Conservation (phyloP, 2,797 vertebrate genomes). For the Periparus ater region DNA sequence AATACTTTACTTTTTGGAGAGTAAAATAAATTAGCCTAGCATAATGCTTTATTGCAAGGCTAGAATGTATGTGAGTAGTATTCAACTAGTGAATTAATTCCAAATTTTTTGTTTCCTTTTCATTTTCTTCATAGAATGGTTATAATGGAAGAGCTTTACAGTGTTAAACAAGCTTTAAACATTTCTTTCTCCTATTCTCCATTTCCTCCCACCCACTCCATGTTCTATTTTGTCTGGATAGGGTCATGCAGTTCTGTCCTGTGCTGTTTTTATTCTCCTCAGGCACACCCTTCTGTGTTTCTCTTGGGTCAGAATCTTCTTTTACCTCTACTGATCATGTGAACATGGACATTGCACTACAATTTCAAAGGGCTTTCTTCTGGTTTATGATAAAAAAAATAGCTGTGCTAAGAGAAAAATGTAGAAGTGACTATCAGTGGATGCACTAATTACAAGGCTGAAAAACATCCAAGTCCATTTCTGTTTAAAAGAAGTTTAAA, state of each 20-base stretch:
- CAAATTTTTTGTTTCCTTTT: neutral
- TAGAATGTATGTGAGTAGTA: neutral
- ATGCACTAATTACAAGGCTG: neutral
- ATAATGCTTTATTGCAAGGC: neutral
- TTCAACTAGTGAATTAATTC: neutral
- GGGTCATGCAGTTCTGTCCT: neutral
- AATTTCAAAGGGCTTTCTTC: neutral
- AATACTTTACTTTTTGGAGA: neutral
- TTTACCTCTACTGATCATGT: neutral
- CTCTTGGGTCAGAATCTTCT: neutral
- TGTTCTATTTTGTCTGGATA: neutral
- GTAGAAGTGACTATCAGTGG: neutral
- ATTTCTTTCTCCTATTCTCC: neutral
- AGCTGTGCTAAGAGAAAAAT: neutral
- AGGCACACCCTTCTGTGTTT: neutral
- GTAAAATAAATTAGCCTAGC: neutral
- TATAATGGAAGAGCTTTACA: neutral
- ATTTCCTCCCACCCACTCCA: fast-evolving
- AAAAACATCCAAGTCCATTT: neutral
- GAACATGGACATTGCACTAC: neutral
- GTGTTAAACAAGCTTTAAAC: neutral
- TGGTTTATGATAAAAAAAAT: neutral
- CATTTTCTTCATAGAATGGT: neutral
- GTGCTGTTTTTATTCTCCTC: neutral
- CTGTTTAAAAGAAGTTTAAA: neutral